These are phyloP conservation scores for Himalopsyche anomala DNA, from an alignment of 2,888 invertebrate species.

Conservation along the genomic window DNA sequence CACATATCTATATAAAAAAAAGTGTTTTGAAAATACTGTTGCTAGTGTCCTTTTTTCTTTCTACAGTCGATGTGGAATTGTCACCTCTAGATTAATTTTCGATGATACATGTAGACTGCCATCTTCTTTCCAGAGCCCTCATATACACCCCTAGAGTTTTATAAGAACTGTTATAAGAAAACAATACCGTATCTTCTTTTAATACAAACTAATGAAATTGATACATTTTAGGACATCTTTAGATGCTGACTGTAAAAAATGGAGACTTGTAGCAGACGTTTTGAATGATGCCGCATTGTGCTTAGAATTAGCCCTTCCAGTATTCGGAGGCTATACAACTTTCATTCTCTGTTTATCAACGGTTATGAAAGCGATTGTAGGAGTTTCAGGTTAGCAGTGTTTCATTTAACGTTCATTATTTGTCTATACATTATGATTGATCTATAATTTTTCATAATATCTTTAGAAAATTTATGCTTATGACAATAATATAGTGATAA, in stretches of 20 bases:
- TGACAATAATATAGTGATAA: background rate
- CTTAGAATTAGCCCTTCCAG: slow-evolving; percentile 89
- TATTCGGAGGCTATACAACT: slow-evolving; percentile 79
- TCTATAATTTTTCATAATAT: background rate
- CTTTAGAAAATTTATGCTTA: background rate
- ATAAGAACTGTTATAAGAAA: background rate
- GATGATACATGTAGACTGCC: too few relatives aligned
- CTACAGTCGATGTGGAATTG: too few relatives aligned
- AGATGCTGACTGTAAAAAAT: slow-evolving; percentile 95
- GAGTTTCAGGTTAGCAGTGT: slow-evolving; percentile 83
- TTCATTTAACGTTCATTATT: background rate
- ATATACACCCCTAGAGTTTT: background rate
- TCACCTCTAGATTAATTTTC: too few relatives aligned
- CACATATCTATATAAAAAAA: too few relatives aligned
- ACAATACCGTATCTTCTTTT: background rate
- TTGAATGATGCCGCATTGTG: slow-evolving; percentile 94
- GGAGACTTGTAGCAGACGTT: slow-evolving; percentile 95
- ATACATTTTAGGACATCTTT: slow-evolving; percentile 78
- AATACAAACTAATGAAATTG: slow-evolving; percentile 58
- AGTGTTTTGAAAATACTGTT: too few relatives aligned
- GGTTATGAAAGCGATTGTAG: slow-evolving; percentile 90
- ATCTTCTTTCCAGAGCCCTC: too few relatives aligned
- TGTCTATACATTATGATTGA: background rate
- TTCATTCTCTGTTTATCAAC: slow-evolving; percentile 85
- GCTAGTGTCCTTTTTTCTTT: too few relatives aligned